phyloP scores from a whole-genome alignment of 2,888 invertebrate genomes.

The Ganaspis brasiliensis region DNA sequence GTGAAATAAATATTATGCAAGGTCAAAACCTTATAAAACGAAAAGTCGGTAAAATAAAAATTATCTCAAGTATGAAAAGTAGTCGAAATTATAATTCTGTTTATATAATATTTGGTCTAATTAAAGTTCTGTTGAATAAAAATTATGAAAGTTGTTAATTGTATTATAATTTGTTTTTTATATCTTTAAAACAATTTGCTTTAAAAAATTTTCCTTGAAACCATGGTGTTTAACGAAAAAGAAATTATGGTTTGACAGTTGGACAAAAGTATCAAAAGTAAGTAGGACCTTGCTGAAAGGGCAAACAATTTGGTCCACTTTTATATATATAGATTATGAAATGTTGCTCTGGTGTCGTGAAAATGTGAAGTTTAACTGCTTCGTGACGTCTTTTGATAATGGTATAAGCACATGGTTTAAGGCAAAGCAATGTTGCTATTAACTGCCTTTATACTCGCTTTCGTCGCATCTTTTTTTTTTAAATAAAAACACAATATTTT shows the following conservation, averaged over 20 bases:
- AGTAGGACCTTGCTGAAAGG: too few relatives aligned
- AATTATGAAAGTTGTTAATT: too few relatives aligned
- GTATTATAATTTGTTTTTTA: too few relatives aligned
- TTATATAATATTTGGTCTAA: background rate
- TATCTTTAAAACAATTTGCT: too few relatives aligned
- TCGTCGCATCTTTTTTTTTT: constrained; percentile 39
- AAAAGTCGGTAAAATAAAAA: too few relatives aligned
- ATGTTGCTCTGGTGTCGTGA: constrained; percentile 58
- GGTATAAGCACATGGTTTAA: constrained; percentile 51
- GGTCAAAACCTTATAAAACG: too few relatives aligned
- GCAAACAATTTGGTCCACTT: background rate
- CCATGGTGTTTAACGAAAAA: constrained; percentile 22
- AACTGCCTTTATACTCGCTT: constrained; percentile 48
- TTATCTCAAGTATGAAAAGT: too few relatives aligned
- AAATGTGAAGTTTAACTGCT: constrained; percentile 56
- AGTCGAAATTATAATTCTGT: background rate
- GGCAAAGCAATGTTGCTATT: constrained; percentile 51
- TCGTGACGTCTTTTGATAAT: constrained; percentile 69
- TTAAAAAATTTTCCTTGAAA: too few relatives aligned
- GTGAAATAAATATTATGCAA: too few relatives aligned
- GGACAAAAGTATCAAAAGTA: too few relatives aligned
- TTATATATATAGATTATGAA: constrained; percentile 49
- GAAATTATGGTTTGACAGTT: background rate
- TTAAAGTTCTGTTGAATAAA: background rate
- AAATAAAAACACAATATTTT: background rate